A percentile compares a stretch with the other conserved stretches of the same genome.
Conservation (phyloP, 2,797 vertebrate genomes). For the Alca torda region DNA sequence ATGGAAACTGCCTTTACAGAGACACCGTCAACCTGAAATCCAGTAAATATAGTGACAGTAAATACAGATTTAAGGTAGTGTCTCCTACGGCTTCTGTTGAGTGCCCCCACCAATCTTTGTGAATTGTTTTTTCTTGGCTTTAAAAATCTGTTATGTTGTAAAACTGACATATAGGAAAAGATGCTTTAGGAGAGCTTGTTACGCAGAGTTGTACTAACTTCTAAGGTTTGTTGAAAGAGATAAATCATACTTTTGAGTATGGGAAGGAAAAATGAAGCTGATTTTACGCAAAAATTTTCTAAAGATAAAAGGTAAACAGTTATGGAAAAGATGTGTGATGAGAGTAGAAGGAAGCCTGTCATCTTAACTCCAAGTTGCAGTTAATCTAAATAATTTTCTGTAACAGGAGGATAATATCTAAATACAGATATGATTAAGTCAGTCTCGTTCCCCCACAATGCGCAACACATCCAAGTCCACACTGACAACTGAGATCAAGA, state of each 20-base stretch:
- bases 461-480: neutral
- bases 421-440: conserved; percentile 19
- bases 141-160: neutral
- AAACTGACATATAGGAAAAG: neutral
- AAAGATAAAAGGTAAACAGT: neutral
- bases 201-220: neutral
- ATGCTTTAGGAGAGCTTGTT: neutral
- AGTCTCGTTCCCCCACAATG: neutral
- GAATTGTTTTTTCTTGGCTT: neutral
- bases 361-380: neutral
- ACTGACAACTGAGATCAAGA: neutral
- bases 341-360: neutral
- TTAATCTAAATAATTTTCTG: conserved; percentile 5
- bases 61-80: neutral
- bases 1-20: neutral
- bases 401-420: conserved; percentile 14
- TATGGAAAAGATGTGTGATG: neutral
- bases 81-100: neutral
- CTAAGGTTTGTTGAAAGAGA: neutral
- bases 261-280: neutral
- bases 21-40: neutral
- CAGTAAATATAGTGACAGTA: neutral
- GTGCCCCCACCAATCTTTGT: neutral
- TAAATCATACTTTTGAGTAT: neutral
- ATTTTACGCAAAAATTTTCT: neutral